These are phyloP conservation scores for Manis pentadactyla DNA, from an alignment of 2,797 vertebrate genomes.

Conservation along the genomic window DNA sequence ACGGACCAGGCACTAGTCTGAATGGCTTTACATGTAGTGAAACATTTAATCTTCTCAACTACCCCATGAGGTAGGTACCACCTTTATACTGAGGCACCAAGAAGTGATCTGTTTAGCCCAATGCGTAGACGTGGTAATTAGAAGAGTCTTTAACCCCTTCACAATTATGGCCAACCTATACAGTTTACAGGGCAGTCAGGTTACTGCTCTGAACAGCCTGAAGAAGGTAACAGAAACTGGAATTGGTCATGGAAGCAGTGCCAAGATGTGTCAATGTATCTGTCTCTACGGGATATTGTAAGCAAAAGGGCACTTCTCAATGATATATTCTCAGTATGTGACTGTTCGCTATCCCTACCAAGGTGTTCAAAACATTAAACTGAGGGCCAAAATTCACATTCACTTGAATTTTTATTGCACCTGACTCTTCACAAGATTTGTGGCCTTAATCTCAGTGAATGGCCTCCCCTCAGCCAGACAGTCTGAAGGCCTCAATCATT, in stretches of 20 bases:
- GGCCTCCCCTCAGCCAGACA: background rate
- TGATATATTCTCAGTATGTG: background rate
- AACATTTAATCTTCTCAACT: background rate
- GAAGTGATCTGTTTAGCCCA: background rate
- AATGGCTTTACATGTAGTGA: background rate
- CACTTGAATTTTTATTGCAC: background rate
- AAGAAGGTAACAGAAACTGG: background rate
- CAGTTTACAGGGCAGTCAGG: background rate
- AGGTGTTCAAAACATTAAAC: background rate
- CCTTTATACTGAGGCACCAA: background rate
- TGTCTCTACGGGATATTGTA: background rate
- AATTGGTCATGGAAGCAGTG: background rate
- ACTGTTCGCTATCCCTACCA: background rate
- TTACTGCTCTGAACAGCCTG: background rate
- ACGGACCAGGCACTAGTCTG: background rate
- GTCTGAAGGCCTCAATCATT: background rate
- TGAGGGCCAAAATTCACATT: background rate
- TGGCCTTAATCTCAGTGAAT: background rate
- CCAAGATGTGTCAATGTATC: background rate
- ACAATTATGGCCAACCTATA: background rate
- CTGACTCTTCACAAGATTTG: background rate
- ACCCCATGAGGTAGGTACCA: background rate
- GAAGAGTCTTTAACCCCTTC: background rate
- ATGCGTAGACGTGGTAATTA: background rate
- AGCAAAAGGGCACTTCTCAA: background rate